A percentile compares a stretch with the other conserved stretches of the same genome.
Evolutionary conservation across 2,888 invertebrate species (phyloP).

Genomic region (Athalia cordata): DNA sequence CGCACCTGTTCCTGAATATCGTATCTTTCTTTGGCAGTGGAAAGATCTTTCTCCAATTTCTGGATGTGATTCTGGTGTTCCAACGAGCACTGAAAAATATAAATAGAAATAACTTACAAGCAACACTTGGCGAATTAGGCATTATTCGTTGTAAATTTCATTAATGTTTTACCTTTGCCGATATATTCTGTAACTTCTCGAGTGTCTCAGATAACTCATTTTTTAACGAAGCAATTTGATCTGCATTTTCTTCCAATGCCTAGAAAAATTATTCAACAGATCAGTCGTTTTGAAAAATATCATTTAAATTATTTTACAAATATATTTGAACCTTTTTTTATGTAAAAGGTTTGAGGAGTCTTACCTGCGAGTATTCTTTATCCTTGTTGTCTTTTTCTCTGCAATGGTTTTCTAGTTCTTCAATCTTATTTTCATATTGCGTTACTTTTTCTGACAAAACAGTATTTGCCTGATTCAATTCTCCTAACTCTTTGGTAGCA

Average conservation of each 20-base stretch:
- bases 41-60: constrained; percentile 32
- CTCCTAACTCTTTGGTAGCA: constrained; percentile 36
- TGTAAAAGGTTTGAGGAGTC: neutral
- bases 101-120: neutral
- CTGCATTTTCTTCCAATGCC: neutral
- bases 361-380: constrained; percentile 46
- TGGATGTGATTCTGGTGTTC: constrained; percentile 21
- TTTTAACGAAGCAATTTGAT: neutral
- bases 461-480: constrained; percentile 43
- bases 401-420: constrained; percentile 42
- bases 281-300: neutral
- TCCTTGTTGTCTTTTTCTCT: constrained; percentile 20
- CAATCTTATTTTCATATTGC: neutral
- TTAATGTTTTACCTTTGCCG: neutral
- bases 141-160: neutral
- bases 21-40: constrained; percentile 39
- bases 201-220: neutral
- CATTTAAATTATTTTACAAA: neutral
- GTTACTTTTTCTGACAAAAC: neutral
- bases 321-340: neutral
- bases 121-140: neutral
- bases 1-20: constrained; percentile 30
- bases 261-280: neutral
- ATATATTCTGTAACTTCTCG: neutral
- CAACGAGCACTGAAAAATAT: constrained; percentile 6